Base-by-base conservation (phyloP, 64 coral and sea anemone species). In the Porites lutea region DNA sequence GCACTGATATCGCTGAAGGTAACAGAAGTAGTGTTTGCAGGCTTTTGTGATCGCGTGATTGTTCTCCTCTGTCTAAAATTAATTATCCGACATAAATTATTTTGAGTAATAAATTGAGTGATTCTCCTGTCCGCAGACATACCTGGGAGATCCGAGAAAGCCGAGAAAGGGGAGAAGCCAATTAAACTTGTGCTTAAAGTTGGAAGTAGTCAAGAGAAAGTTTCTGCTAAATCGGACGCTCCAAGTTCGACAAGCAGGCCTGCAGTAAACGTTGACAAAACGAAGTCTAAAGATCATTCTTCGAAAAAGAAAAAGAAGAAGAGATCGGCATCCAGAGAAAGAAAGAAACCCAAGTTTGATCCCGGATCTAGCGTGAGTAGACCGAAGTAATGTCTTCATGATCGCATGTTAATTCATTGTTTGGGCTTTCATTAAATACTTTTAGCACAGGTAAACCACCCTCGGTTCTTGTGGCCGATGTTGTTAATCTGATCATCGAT, bases 281-380 rank as follows among this genome's bases (percentile, higher is more conserved):
- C 70, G 1, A 97, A 94, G 23, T 66, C 22, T 8, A 97, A 97
- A 67, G 95, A 97, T 9, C 95, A 97, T 53, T 93, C 91, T 22
- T 94, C 93, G 19, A 91, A 95, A 77, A 97, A 97, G 82, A 97
- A 97, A 48, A 97, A 97, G 92, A 97, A 97, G 51, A 93, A 92
- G 71, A 85, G 93, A 97, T 72, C 72, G 74, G n/a, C 80, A 70
- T 90, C 87, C 65, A 96, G 86, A 52, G 95, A 96, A 15, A 94
- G 89, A 66, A 94, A 91, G 51, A 97, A 97, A 47, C 88, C 87
- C 8, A 97, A 91, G 75, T 79, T 92, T 21, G 91, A 92, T 52
- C 20, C 61, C 55, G 82, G 47, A 21, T 87, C 91, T 27, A 92
- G 82, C 52, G 91, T 92, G 53, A 87, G 91, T 79, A 74, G 53